A percentile compares a stretch with the other conserved stretches of the same genome.
Evolutionary conservation across 2,797 vertebrate species (phyloP).

Genomic region (Sorex maritimensis): DNA sequence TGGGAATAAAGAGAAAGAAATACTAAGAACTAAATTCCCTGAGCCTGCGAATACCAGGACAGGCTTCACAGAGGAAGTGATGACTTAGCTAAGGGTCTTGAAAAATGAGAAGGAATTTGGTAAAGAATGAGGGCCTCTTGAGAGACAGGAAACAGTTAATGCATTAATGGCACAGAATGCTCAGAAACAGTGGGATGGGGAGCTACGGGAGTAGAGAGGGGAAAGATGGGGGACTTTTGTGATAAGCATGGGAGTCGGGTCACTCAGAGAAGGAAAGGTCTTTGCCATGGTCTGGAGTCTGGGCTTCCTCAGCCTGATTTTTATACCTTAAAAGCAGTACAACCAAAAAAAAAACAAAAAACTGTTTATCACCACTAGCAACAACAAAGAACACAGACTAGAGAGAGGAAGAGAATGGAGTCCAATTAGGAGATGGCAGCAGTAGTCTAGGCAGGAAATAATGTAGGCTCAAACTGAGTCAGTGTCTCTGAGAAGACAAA

Average conservation of each 20-base stretch:
- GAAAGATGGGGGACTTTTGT: no score
- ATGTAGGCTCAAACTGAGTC: constrained; percentile 9
- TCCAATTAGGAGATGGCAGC: neutral
- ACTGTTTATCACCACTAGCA: neutral
- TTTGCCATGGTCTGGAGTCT: neutral
- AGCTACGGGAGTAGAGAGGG: rapidly evolving
- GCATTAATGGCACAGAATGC: neutral
- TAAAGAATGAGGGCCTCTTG: neutral
- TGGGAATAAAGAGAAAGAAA: constrained; percentile 14
- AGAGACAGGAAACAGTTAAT: neutral
- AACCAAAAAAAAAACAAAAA: neutral
- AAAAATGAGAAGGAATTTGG: neutral
- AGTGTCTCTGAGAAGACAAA: neutral
- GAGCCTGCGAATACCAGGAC: neutral
- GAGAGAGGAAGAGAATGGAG: neutral
- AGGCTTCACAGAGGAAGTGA: neutral
- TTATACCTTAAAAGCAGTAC: neutral
- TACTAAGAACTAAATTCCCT: neutral
- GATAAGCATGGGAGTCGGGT: no score
- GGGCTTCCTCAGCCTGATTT: no score
- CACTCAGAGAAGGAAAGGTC: neutral
- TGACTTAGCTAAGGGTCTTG: neutral
- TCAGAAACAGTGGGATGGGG: rapidly evolving
- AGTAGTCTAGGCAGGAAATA: constrained; percentile 22
- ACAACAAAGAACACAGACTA: neutral